Evolutionary conservation across 2,113 vertebrate genomes (phyloP), one percentile per base, ranked within the genome.

Genomic region (Rostratula benghalensis): DNA sequence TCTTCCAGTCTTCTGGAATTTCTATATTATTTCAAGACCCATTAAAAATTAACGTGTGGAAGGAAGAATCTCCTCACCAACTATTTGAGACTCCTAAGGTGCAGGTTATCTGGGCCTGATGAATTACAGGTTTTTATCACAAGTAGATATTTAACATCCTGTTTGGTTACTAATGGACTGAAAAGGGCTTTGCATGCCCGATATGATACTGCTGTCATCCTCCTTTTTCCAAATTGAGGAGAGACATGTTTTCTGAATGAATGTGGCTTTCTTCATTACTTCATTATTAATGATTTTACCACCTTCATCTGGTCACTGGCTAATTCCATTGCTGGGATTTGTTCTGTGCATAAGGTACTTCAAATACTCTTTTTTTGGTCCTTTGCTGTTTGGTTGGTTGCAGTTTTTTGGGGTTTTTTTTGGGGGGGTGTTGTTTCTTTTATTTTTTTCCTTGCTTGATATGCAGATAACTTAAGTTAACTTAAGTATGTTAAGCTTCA

Each of bases 11-110:
- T 94, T 95, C 96, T 95, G 95, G 91, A 95, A 95, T 96, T 91
- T 93, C 94, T 94, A 8, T 94, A 76, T 94, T 89, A 91, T 95
- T 97, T 95, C 84, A 82, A 95, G 91, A 91, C 18, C 65, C 53
- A 96, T 96, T 97, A 97, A 96, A 97, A 96, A 97, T 97, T 97
- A 94, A 97, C 37, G 1, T 23, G 91, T 93, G 87, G 70, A 97
- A 95, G 87, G 74, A 95, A 94, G 93, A 87, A 65, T 79, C 41
- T 93, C 39, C 14, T 87, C 78, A 57, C 39, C 70, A 95, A 94
- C 61, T 97, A 37, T 94, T 73, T 73, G 84, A 96, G 91, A 82
- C 69, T 95, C 61, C 77, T 94, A 82, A 79, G 77, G 77, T 94
- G 41, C 87, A 93, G 89, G 35, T 65, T 83, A 96, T 96, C 95